Percentiles rank a stretch among this genome's conserved stretches.
phyloP scores from a whole-genome alignment of 2,888 invertebrate genomes.

The Quadroppia sp. region DNA sequence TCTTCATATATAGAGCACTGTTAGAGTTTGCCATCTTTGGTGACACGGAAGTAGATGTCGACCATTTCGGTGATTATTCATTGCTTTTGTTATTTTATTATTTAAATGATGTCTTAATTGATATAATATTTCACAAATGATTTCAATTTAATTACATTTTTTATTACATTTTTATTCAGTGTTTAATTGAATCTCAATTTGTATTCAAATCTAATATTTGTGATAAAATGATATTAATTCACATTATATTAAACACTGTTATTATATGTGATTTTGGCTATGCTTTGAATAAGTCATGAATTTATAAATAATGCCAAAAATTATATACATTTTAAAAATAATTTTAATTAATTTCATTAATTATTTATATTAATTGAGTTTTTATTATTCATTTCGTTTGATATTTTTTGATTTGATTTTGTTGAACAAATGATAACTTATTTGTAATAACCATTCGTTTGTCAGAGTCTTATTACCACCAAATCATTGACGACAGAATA shows the following conservation, averaged over 20 bases:
- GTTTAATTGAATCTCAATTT: no score
- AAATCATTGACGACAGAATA: conserved; percentile 64
- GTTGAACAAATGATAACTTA: no score
- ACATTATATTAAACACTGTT: no score
- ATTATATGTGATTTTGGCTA: conserved; percentile 16
- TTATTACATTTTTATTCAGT: no score
- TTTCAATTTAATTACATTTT: no score
- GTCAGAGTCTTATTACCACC: conserved; percentile 58
- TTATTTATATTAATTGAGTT: not conserved
- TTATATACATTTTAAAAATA: no score
- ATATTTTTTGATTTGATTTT: not conserved
- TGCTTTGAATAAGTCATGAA: conserved; percentile 2
- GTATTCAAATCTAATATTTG: no score
- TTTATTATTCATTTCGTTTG: not conserved
- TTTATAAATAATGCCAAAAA: not conserved
- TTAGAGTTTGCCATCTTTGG: conserved; percentile 88
- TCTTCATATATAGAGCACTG: conserved; percentile 87
- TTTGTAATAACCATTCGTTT: no score
- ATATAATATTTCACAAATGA: no score
- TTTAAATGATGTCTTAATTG: no score
- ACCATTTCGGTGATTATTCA: conserved; percentile 63
- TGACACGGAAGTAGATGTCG: conserved; percentile 76
- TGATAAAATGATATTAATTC: not conserved
- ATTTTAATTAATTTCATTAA: not conserved
- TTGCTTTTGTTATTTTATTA: not conserved